Evolutionary conservation across 2,113 vertebrate species (phyloP).

Genomic region (Piprites chloris): DNA sequence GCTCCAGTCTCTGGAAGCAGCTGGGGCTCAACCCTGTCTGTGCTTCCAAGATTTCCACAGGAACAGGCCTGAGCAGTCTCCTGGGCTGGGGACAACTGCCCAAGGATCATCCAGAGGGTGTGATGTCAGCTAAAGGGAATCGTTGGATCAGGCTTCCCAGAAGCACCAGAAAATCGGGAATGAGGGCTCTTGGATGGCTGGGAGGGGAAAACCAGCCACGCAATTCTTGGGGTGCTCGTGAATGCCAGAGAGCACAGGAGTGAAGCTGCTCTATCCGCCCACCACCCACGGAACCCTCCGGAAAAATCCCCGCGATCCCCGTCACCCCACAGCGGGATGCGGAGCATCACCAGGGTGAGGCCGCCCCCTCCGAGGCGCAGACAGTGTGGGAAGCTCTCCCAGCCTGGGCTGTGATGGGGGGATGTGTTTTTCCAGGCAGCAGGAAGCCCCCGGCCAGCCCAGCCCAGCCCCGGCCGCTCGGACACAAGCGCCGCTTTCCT

Average conservation of each 20-base stretch:
- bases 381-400: background rate
- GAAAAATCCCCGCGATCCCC: rapidly evolving
- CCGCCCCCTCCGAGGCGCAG: background rate
- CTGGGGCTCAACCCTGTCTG: background rate
- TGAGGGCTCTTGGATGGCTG: rapidly evolving
- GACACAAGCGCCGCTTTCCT: constrained; percentile 1
- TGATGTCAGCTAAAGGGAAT: background rate
- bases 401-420: background rate
- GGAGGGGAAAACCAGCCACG: background rate
- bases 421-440: background rate
- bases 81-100: background rate
- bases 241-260: too few relatives aligned
- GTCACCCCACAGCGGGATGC: background rate
- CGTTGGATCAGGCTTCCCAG: background rate
- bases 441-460: background rate
- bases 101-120: background rate
- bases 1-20: background rate
- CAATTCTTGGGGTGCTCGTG: background rate
- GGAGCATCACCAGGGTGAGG: rapidly evolving
- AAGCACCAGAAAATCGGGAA: rapidly evolving
- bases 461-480: background rate
- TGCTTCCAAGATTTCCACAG: background rate
- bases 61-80: background rate
- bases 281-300: background rate
- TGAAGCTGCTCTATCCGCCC: background rate